Conservation (phyloP, 2,797 vertebrate genomes). For the Acipenser ruthenus region DNA sequence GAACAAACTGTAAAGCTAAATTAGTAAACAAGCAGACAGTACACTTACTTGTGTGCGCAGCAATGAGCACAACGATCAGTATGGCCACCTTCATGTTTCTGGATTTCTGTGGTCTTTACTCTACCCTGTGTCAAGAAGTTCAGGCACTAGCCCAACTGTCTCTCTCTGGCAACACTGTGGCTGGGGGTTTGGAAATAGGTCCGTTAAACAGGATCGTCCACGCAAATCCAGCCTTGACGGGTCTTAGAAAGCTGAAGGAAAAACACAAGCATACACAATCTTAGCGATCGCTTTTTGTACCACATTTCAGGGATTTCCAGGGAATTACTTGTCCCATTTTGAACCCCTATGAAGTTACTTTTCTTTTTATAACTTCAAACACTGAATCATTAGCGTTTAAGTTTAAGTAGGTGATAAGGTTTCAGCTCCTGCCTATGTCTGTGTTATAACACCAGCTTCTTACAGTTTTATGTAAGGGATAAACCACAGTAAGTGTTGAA, state of each 20-base stretch:
- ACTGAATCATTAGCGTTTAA: too few species aligned
- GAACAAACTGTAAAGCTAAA: too few species aligned
- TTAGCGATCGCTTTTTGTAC: too few species aligned
- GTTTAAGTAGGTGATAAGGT: too few species aligned
- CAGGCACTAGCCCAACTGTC: constrained; percentile 11
- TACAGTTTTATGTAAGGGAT: too few species aligned
- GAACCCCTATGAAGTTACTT: too few species aligned
- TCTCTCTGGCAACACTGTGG: constrained; percentile 21
- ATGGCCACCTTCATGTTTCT: constrained; percentile 42
- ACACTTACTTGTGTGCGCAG: not conserved
- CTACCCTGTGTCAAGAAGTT: constrained; percentile 19
- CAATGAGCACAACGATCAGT: not conserved
- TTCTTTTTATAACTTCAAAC: too few species aligned
- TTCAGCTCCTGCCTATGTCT: too few species aligned
- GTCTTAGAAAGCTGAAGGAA: constrained; percentile 30
- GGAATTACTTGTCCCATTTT: too few species aligned
- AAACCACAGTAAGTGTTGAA: too few species aligned
- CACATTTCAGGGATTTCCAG: too few species aligned
- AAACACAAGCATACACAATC: constrained; percentile 3
- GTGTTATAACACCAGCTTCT: too few species aligned
- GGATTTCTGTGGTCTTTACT: constrained; percentile 6
- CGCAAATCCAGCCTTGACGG: constrained; percentile 33
- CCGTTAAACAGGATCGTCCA: constrained; percentile 23
- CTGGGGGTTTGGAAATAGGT: constrained; percentile 18
- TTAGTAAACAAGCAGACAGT: not conserved